Conservation (phyloP, 2,888 invertebrate species). For the Philonicus albiceps region DNA sequence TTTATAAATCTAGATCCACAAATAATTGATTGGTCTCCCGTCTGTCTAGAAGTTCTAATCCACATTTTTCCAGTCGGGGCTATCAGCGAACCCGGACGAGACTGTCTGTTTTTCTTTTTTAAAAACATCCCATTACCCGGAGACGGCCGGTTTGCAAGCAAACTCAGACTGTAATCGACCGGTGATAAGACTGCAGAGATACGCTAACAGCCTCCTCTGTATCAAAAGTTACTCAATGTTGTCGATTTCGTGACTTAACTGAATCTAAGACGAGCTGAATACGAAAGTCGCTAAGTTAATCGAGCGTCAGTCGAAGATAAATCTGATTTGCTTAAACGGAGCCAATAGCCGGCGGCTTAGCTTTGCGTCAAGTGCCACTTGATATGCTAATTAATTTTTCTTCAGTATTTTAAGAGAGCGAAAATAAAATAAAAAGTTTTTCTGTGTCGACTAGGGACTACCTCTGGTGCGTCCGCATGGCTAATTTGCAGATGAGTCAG, state of each 20-base stretch:
- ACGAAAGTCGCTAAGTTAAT: not conserved
- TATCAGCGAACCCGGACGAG: not conserved
- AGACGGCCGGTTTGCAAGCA: not conserved
- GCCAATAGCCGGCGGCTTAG: not conserved
- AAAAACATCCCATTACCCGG: not conserved
- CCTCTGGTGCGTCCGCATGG: not conserved
- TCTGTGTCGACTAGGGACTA: not conserved
- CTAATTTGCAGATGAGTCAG: not conserved
- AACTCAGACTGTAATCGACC: not conserved
- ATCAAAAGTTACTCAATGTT: not conserved
- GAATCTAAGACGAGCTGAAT: not conserved
- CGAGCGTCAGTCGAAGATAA: not conserved
- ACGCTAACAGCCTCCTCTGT: not conserved
- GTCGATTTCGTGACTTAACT: not conserved
- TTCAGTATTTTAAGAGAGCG: not conserved
- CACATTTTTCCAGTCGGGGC: not conserved
- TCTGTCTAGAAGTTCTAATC: not conserved
- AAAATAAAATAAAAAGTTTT: not conserved
- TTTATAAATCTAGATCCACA: not conserved
- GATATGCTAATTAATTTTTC: not conserved
- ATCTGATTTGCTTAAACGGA: not conserved
- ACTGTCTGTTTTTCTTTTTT: not conserved
- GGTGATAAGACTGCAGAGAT: not conserved
- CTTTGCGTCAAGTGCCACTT: not conserved
- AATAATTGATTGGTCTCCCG: not conserved